Conservation (phyloP, 2,888 invertebrate species). For the Pomacea canaliculata region DNA sequence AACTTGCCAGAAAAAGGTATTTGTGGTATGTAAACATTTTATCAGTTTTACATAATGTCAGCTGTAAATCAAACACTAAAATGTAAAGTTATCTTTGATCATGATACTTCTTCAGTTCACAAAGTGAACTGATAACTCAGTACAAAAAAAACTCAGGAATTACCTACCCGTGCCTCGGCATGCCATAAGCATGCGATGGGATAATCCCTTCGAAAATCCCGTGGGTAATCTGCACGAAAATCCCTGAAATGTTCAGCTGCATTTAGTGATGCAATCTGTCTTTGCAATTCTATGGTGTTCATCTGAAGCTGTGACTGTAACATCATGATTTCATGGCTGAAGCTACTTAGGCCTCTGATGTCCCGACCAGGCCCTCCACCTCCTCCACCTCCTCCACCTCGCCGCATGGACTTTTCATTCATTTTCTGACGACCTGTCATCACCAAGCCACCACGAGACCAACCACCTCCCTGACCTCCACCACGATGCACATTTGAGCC, state of each 20-base stretch:
- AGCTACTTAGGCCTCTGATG: background rate
- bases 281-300: constrained; percentile 23
- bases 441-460: constrained; percentile 3
- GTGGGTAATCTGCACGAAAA: too few relatives aligned
- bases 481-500: background rate
- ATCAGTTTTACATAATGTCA: too few relatives aligned
- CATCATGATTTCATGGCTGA: constrained; percentile 6
- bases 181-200: too few relatives aligned
- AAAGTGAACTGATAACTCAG: too few relatives aligned
- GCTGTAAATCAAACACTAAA: too few relatives aligned
- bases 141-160: too few relatives aligned
- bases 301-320: constrained; percentile 21
- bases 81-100: too few relatives aligned
- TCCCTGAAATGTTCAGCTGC: background rate
- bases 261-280: constrained; percentile 20
- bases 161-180: too few relatives aligned
- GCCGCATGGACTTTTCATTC: constrained; percentile 23
- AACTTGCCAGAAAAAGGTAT: too few relatives aligned
- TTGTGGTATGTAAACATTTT: too few relatives aligned
- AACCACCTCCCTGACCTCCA: background rate
- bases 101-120: too few relatives aligned
- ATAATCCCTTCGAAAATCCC: too few relatives aligned
- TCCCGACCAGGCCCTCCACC: background rate
- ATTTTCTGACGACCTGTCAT: constrained; percentile 25
- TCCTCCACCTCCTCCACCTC: constrained; percentile 13